These are phyloP conservation scores for Venturia canescens DNA, from an alignment of 1,140 invertebrate genomes.

Conservation along the genomic window DNA sequence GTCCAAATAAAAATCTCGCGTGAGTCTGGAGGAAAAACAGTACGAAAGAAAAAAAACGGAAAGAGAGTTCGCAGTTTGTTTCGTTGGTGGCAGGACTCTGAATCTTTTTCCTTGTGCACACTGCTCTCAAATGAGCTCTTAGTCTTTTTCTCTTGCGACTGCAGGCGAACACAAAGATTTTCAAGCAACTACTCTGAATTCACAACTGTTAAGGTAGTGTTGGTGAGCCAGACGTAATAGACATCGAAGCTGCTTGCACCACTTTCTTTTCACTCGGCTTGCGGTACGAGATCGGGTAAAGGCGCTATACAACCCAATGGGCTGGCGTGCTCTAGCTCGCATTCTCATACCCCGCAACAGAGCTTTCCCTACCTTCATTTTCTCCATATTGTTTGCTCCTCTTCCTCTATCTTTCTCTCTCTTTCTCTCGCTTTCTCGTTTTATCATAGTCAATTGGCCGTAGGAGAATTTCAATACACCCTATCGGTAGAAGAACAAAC, in stretches of 20 bases:
- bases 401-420: not conserved
- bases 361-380: not conserved
- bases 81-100: constrained; percentile 46
- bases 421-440: not conserved
- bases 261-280: not conserved
- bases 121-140: constrained; percentile 53
- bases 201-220: constrained; percentile 17
- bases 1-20: constrained; percentile 72
- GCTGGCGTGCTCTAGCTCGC: not conserved
- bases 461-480: constrained; percentile 37
- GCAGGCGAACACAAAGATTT: constrained; percentile 51
- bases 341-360: not conserved
- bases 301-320: not conserved
- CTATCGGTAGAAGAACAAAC: not conserved
- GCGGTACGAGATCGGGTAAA: not conserved
- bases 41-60: not conserved
- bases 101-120: not conserved
- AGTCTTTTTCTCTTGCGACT: constrained; percentile 50
- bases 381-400: not conserved
- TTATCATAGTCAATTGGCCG: not conserved
- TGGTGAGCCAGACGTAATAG: constrained; percentile 31
- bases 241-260: constrained; percentile 32
- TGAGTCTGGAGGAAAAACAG: constrained; percentile 60
- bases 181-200: constrained; percentile 42
- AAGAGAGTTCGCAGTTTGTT: constrained; percentile 74